Percentiles rank a stretch among this genome's conserved stretches.
These are phyloP conservation scores for Xenopus laevis DNA, from an alignment of 2,113 vertebrate species.

Conservation along the genomic window DNA sequence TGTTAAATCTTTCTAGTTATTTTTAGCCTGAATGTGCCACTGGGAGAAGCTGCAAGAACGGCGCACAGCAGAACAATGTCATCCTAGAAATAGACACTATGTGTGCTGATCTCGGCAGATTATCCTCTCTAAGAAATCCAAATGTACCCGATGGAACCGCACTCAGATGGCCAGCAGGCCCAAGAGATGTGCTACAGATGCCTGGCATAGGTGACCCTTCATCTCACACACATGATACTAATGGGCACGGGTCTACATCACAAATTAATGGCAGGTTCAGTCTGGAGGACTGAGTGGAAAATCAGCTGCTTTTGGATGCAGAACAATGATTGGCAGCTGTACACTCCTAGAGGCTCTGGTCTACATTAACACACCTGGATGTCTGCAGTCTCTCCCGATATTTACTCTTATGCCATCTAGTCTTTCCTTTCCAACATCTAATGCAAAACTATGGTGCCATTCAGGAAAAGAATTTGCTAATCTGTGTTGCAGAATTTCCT, in stretches of 20 bases:
- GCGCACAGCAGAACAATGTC: slow-evolving; percentile 35
- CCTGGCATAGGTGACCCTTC: neutral
- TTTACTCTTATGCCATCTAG: neutral
- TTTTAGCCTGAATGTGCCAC: slow-evolving; percentile 12
- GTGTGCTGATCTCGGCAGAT: slow-evolving; percentile 38
- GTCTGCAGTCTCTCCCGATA: too few relatives aligned
- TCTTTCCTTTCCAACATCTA: neutral
- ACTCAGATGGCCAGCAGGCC: neutral
- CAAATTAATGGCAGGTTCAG: neutral
- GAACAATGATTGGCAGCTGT: neutral
- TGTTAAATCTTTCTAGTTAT: slow-evolving; percentile 29
- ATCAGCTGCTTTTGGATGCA: neutral
- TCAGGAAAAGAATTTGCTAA: too few relatives aligned
- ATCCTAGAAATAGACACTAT: slow-evolving; percentile 34
- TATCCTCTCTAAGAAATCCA: slow-evolving; percentile 24
- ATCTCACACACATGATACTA: neutral
- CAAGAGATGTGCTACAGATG: neutral
- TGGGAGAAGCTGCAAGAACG: slow-evolving; percentile 33
- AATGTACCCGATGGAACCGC: slow-evolving; percentile 1
- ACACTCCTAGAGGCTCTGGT: neutral
- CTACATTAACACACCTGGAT: too few relatives aligned
- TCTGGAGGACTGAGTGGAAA: neutral
- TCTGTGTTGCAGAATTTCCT: too few relatives aligned
- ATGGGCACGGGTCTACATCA: too few relatives aligned
- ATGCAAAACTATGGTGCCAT: neutral